A percentile compares a stretch with the other conserved stretches of the same genome.
Evolutionary conservation across 2,888 invertebrate species (phyloP).

Genomic region (Dascillus cervinus): DNA sequence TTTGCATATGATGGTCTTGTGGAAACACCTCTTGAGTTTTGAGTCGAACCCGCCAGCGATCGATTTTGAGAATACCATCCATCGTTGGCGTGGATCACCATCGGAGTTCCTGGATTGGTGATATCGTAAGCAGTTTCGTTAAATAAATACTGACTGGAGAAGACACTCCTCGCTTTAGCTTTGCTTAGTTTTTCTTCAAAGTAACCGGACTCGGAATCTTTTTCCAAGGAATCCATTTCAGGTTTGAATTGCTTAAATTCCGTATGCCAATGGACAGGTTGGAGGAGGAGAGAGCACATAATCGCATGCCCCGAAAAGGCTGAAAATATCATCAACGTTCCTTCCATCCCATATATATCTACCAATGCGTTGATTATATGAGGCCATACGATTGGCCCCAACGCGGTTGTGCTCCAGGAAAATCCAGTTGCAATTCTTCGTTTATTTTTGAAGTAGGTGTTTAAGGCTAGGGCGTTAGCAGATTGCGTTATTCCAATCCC

Average conservation of each 20-base stretch:
- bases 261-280: conserved; percentile 69
- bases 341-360: conserved; percentile 54
- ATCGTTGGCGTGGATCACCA: conserved; percentile 57
- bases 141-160: conserved; percentile 58
- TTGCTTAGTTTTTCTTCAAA: conserved; percentile 17
- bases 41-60: conserved; percentile 39
- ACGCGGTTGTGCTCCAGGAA: conserved; percentile 63
- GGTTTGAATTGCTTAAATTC: conserved; percentile 36
- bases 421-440: conserved; percentile 63
- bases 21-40: conserved; percentile 26
- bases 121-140: conserved; percentile 60
- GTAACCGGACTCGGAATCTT: conserved; percentile 12
- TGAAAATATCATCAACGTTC: conserved; percentile 58
- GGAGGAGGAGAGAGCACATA: conserved; percentile 58
- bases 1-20: conserved; percentile 21
- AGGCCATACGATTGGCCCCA: conserved; percentile 67
- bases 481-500: conserved; percentile 61
- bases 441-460: conserved; percentile 65
- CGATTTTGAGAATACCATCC: conserved; percentile 49
- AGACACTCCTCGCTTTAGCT: conserved; percentile 43
- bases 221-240: conserved; percentile 1
- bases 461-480: conserved; percentile 62
- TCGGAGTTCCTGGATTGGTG: conserved; percentile 58
- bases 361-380: conserved; percentile 60
- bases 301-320: conserved; percentile 61